These are phyloP conservation scores for Tenthredo amoena DNA, from an alignment of 2,888 invertebrate genomes.

Conservation along the genomic window DNA sequence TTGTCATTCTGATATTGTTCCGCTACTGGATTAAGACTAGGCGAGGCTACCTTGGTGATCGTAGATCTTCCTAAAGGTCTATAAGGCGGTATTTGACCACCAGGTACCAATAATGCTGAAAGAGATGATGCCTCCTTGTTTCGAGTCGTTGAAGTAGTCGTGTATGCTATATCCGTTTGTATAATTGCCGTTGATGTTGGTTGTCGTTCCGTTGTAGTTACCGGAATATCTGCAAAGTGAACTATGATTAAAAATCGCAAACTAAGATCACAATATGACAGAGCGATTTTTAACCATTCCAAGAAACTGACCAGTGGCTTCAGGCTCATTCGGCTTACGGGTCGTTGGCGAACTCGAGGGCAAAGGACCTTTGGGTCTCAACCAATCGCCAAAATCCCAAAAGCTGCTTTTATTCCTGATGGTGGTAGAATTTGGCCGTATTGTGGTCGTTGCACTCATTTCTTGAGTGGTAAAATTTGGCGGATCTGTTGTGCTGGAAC, in stretches of 20 bases:
- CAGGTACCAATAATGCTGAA: constrained; percentile 84
- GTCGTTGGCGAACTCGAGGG: constrained; percentile 9
- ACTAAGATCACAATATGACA: not conserved
- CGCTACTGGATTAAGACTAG: constrained; percentile 69
- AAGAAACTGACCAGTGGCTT: not conserved
- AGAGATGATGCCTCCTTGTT: constrained; percentile 79
- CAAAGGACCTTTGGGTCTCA: constrained; percentile 21
- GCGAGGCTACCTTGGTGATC: constrained; percentile 82
- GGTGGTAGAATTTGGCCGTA: constrained; percentile 14
- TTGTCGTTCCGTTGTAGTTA: constrained; percentile 32
- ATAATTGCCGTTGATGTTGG: constrained; percentile 10
- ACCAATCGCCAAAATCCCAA: constrained; percentile 48
- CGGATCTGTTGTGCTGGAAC: constrained; percentile 17
- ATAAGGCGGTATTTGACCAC: constrained; percentile 79
- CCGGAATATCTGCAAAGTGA: constrained; percentile 18
- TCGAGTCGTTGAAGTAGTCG: constrained; percentile 70
- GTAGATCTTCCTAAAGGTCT: constrained; percentile 80
- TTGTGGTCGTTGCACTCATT: constrained; percentile 56
- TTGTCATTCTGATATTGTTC: constrained; percentile 51
- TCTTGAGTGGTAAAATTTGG: constrained; percentile 53
- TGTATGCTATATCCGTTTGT: constrained; percentile 51
- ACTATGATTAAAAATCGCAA: not conserved
- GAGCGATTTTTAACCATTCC: not conserved
- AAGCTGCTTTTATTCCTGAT: constrained; percentile 34
- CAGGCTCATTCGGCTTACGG: not conserved